Evolutionary conservation across 2,888 invertebrate genomes (phyloP).

Genomic region (Drosophila ezoana): DNA sequence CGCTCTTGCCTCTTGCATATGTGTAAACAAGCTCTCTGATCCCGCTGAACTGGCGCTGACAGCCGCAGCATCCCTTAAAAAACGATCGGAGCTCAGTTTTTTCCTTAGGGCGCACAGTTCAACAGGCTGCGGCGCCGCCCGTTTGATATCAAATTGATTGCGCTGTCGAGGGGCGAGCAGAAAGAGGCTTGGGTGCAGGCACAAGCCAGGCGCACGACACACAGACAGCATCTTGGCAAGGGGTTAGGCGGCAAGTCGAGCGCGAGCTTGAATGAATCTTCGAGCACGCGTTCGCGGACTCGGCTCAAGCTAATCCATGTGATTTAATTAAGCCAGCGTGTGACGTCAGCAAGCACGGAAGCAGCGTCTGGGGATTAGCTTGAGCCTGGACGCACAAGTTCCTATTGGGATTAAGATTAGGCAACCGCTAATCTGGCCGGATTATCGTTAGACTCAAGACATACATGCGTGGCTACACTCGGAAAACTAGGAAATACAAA

Average conservation of each 20-base stretch:
- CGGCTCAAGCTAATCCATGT: conserved; percentile 54
- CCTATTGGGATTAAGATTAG: conserved; percentile 70
- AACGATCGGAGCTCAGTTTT: conserved; percentile 33
- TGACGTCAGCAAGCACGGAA: conserved; percentile 48
- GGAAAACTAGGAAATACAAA: too few species aligned
- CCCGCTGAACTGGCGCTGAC: conserved; percentile 30
- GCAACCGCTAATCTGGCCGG: conserved; percentile 55
- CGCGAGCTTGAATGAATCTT: conserved; percentile 48
- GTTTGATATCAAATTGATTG: conserved; percentile 74
- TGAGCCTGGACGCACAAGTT: conserved; percentile 40
- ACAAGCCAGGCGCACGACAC: conserved; percentile 60
- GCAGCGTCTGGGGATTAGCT: conserved; percentile 51
- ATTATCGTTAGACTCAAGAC: conserved; percentile 38
- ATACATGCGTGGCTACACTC: not conserved
- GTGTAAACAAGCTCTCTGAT: conserved; percentile 48
- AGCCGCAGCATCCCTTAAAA: conserved; percentile 60
- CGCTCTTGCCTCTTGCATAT: conserved; percentile 31
- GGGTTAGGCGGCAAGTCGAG: conserved; percentile 35
- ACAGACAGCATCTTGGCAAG: conserved; percentile 9
- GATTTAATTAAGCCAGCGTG: conserved; percentile 60
- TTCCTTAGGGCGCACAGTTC: conserved; percentile 30
- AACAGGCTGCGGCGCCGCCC: conserved; percentile 47
- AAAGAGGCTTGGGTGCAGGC: conserved; percentile 49
- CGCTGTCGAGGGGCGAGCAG: conserved; percentile 8
- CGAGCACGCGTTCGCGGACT: conserved; percentile 5